Base-by-base conservation (phyloP, 2,113 vertebrate genomes). In the Nannospalax galili region DNA sequence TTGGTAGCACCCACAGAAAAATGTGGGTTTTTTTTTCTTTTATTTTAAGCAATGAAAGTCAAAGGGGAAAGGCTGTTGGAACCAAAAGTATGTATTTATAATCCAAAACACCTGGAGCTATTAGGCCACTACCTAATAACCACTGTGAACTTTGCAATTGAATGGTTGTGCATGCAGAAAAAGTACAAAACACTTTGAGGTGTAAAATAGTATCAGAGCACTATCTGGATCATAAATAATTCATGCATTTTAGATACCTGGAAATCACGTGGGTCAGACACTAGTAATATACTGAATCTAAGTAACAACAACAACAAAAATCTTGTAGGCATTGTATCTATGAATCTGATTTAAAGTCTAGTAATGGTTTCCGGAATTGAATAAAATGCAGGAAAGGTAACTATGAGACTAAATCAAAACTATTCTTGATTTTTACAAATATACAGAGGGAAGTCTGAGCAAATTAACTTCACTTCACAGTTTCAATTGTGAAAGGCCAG, bases 171-270 rank as follows among this genome's bases (percentile, higher is more conserved):
- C 60, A 87, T 58, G 72, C 56, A 86, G 69, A 74, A 94, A 84
- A 93, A 81, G 80, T 48, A 58, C 48, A 82, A 65, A 94, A 91
- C 40, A 84, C 91, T 93, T 89, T 92, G 88, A 96, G 77, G 85
- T 90, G 67, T 77, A 91, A 65, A 70, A 24, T 32, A 93, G 65
- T 80, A 81, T 97, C 87, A 77, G 92, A 95, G 90, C 80, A 93
- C 90, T 94, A 95, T 94, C 96, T 95, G 92, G 73, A 84, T 32
- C 28, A 84, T 85, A 95, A 95, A 95, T 95, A 96, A 97, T 97
- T 95, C 80, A 96, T 35, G 60, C 8, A 35, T 92, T 92, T 95
- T 85, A 97, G 88, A 93, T 93, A 95, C 72, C 64, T 88, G 35
- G 72, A 77, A 96, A 90, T 96, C 90, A 92, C 73, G 82, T 52